These are phyloP conservation scores for Linnaemya tessellans DNA, from an alignment of 2,888 invertebrate species.

Conservation along the genomic window DNA sequence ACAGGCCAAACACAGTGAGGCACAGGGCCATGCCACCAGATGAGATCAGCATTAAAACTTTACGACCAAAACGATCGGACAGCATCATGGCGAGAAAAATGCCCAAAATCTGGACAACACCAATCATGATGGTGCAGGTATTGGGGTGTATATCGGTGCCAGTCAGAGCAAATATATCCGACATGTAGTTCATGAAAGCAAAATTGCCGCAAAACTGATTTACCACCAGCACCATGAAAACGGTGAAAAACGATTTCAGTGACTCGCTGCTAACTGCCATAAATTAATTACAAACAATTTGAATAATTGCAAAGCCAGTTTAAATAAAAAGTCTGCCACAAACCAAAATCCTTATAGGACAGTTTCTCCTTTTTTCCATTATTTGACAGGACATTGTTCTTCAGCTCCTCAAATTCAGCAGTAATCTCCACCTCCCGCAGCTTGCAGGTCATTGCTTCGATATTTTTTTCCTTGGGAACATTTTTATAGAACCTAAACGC, in stretches of 20 bases:
- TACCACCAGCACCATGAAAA: conserved; percentile 75
- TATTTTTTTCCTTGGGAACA: conserved; percentile 70
- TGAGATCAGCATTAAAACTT: conserved; percentile 79
- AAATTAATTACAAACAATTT: background rate
- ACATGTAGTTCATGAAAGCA: conserved; percentile 81
- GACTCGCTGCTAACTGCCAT: conserved; percentile 76
- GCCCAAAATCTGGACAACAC: conserved; percentile 79
- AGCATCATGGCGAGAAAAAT: conserved; percentile 77
- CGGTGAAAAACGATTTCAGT: conserved; percentile 76
- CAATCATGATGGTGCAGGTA: conserved; percentile 79
- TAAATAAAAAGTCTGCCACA: conserved; percentile 3
- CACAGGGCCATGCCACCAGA: conserved; percentile 77
- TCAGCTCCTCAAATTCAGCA: conserved; percentile 65
- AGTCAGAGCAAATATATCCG: conserved; percentile 79
- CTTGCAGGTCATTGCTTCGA: conserved; percentile 72
- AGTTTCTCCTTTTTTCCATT: conserved; percentile 55
- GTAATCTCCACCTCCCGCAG: conserved; percentile 69
- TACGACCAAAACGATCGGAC: conserved; percentile 80
- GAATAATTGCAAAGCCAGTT: too few relatives aligned
- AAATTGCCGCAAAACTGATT: conserved; percentile 80
- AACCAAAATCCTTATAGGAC: conserved; percentile 76
- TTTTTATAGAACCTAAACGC: conserved; percentile 80
- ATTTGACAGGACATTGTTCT: conserved; percentile 40
- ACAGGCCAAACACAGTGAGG: conserved; percentile 77
- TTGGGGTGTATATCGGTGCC: conserved; percentile 79